Evolutionary conservation across 2,888 invertebrate species (phyloP), one percentile per base, ranked within the genome.

Genomic region (Idaea aversata): DNA sequence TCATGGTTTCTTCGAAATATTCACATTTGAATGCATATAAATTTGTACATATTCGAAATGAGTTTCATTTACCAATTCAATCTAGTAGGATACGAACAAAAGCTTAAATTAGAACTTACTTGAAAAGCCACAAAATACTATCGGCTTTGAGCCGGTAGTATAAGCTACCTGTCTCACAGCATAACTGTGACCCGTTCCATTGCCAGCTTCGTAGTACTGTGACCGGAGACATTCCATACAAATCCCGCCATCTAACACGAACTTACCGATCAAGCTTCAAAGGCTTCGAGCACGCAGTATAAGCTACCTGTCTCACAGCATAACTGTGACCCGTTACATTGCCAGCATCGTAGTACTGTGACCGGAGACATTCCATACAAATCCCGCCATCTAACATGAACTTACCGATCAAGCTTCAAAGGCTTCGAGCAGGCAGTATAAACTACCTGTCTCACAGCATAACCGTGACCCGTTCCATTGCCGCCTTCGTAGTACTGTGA

Each of bases 181-280:
- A 10, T 94, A 93, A 79, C 68, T 57, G 0, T 60, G 94, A 81
- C 97, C 97, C 5, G 94, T 93, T 77, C 95, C 95, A 61, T 95
- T 95, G 69, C 93, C 93, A 0, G 94, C 88, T 74, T 96, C 96
- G 77, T 96, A 96, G 87, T 95, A 96, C 86, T 96, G 96, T 0
- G 95, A 95, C 61, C 95, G 95, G 13, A 96, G 93, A 71, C 96
- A 96, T 81, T 96, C 96, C 94, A 96, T 95, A 81, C 96, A 96
- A 0, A 96, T 90, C 5, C 96, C 96, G 67, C 95, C 95, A 73
- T 96, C 95, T 10, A 96, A 86, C 95, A 96, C 95, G 78, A 95
- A 95, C 62, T 66, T 7, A 74, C 76, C 72, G 72, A 64, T 76
- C 75, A 15, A 76, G 61, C 61, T 67, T 73, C 63, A 69, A 59